phyloP scores from a whole-genome alignment of 2,888 invertebrate species.

The Carterocephalus palaemon region DNA sequence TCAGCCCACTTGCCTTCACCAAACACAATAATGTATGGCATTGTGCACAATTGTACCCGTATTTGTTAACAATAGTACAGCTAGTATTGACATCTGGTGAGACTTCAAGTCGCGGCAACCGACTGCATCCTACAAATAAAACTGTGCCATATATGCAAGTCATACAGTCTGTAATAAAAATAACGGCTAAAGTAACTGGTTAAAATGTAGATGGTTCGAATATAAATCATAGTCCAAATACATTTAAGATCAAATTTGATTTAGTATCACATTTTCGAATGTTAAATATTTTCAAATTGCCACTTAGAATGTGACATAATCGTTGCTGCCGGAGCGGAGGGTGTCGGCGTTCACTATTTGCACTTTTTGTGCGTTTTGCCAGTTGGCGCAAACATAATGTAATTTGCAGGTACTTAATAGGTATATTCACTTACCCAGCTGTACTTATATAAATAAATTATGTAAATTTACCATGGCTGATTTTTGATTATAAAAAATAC shows the following conservation, averaged over 20 bases:
- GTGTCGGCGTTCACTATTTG: conserved; percentile 58
- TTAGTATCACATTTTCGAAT: conserved; percentile 37
- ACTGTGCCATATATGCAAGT: not conserved
- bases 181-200: too few relatives aligned
- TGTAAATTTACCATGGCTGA: too few relatives aligned
- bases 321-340: conserved; percentile 43
- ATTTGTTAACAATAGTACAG: conserved; percentile 71
- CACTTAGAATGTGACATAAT: conserved; percentile 63
- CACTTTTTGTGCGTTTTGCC: conserved; percentile 57
- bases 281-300: conserved; percentile 52
- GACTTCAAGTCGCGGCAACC: conserved; percentile 37
- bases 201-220: not conserved
- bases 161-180: conserved; percentile 1
- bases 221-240: not conserved
- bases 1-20: conserved; percentile 53
- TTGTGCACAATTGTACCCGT: conserved; percentile 72
- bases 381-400: conserved; percentile 51
- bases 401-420: too few relatives aligned
- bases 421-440: too few relatives aligned
- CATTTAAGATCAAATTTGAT: conserved; percentile 1
- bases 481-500: too few relatives aligned
- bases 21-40: conserved; percentile 67
- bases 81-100: conserved; percentile 66
- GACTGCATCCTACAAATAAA: not conserved
- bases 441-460: too few relatives aligned